phyloP scores from a whole-genome alignment of 2,113 vertebrate genomes.

The Mixornis gularis region DNA sequence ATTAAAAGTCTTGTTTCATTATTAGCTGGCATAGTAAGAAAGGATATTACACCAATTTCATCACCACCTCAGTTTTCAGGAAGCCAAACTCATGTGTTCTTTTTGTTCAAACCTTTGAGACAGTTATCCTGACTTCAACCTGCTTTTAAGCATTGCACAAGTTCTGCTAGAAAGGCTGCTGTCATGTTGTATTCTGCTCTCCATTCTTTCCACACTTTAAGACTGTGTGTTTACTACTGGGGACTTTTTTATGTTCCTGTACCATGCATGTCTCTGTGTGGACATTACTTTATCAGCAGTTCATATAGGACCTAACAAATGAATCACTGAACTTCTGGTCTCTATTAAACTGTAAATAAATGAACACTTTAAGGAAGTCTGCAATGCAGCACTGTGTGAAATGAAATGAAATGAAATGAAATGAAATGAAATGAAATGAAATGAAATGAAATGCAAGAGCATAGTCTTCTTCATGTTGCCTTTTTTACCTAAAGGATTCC shows the following conservation, averaged over 20 bases:
- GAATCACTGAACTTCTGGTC: not conserved
- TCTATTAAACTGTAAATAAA: not conserved
- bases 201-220: not conserved
- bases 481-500: not conserved
- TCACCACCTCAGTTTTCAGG: not conserved
- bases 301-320: accelerated
- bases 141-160: not conserved
- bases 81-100: not conserved
- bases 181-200: not conserved
- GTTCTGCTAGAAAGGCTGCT: not conserved
- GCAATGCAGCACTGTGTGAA: not conserved
- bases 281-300: not conserved
- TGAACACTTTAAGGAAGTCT: not conserved
- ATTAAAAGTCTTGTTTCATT: not conserved
- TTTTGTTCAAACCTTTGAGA: not conserved
- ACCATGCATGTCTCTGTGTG: accelerated
- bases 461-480: accelerated
- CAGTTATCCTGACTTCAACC: not conserved
- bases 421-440: not conserved
- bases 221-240: not conserved
- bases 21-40: not conserved
- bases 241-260: not conserved
- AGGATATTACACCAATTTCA: not conserved
- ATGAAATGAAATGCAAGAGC: not conserved
- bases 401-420: not conserved